Conservation (phyloP, 30 jellyfish, hydroid and myxozoan species). For the Euphysa ruthae region DNA sequence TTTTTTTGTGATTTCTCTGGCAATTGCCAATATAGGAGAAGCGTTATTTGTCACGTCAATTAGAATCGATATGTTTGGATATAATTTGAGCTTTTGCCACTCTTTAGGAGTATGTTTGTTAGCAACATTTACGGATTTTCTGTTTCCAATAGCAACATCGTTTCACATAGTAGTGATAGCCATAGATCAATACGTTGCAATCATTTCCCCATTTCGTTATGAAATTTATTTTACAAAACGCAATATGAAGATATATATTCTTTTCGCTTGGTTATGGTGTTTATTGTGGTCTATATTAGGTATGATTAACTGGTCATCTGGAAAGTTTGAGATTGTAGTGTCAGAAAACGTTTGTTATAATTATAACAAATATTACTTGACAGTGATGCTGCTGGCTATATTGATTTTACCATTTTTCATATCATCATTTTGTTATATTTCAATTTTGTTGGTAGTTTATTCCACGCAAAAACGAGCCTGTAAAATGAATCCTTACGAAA, state of each 20-base stretch:
- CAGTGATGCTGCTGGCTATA: conserved; percentile 3
- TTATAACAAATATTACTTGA: background rate
- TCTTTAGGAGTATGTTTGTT: background rate
- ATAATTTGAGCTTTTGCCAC: conserved; percentile 20
- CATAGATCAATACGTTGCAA: conserved; percentile 17
- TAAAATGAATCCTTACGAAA: background rate
- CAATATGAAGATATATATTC: background rate
- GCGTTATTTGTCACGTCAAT: background rate
- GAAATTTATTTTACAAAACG: conserved; percentile 4
- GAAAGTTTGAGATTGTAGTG: background rate
- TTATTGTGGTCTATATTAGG: conserved; percentile 27
- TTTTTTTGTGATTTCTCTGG: conserved; percentile 16
- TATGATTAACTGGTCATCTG: conserved; percentile 7
- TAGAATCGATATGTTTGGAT: background rate
- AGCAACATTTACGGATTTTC: conserved; percentile 3
- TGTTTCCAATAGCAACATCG: conserved; percentile 11
- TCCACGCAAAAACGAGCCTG: background rate
- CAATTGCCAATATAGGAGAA: conserved; percentile 22
- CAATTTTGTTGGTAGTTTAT: background rate
- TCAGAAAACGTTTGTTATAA: conserved; percentile 13
- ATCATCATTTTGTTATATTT: background rate
- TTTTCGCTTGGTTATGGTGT: conserved; percentile 15
- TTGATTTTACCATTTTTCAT: conserved; percentile 5
- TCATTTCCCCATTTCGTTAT: conserved; percentile 16
- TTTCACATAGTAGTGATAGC: conserved; percentile 20